Conservation (phyloP, 2,888 invertebrate species). For the Drosophila barbarae region DNA sequence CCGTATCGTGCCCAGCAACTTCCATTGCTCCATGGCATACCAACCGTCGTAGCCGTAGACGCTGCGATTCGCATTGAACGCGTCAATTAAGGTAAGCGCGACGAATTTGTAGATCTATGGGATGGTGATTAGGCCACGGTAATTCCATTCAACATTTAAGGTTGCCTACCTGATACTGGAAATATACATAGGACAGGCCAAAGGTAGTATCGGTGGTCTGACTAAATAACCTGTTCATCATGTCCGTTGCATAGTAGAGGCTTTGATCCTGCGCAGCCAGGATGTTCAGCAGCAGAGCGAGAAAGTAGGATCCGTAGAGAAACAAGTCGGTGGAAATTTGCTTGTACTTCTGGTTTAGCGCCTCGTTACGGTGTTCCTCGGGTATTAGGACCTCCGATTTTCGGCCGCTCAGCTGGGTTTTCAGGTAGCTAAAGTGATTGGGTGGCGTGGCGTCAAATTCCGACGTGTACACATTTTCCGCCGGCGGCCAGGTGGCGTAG, state of each 20-base stretch:
- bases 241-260: constrained; percentile 64
- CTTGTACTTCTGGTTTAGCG: constrained; percentile 59
- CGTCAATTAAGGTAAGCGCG: constrained; percentile 49
- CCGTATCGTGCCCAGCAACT: constrained; percentile 68
- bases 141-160: no score
- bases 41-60: constrained; percentile 47
- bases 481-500: constrained; percentile 39
- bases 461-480: background rate
- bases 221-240: constrained; percentile 47
- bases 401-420: constrained; percentile 2
- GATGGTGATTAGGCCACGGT: background rate
- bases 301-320: constrained; percentile 62
- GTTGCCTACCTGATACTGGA: constrained; percentile 24
- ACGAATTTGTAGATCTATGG: constrained; percentile 57
- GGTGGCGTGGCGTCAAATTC: background rate
- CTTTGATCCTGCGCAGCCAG: constrained; percentile 50
- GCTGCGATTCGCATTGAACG: constrained; percentile 24
- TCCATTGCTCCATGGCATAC: constrained; percentile 57
- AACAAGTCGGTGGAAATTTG: constrained; percentile 62
- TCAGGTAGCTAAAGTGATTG: constrained; percentile 12
- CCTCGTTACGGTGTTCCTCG: constrained; percentile 57
- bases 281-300: constrained; percentile 57
- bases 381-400: constrained; percentile 43
- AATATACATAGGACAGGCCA: constrained; percentile 36
- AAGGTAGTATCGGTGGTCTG: constrained; percentile 38